Conservation (phyloP, 2,797 vertebrate species). For the Harpagifer antarcticus region DNA sequence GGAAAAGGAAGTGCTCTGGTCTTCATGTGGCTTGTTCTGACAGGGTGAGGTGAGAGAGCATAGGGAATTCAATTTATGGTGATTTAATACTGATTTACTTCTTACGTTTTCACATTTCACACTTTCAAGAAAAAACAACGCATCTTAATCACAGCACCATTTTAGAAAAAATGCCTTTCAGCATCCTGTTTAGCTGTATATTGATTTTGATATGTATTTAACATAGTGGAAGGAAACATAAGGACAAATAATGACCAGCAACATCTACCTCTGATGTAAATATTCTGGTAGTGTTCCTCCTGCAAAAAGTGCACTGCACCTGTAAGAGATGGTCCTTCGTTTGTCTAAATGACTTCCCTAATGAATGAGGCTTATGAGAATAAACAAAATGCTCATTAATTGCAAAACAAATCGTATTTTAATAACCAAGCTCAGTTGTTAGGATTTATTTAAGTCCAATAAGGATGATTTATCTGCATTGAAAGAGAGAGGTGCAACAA, state of each 20-base stretch:
- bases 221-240: neutral
- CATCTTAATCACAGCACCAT: neutral
- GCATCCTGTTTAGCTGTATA: neutral
- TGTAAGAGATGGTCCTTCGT: neutral
- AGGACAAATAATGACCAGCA: neutral
- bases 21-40: conserved; percentile 42
- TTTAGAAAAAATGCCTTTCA: neutral
- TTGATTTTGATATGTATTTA: neutral
- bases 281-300: neutral
- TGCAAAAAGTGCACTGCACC: neutral
- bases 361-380: neutral
- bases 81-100: neutral
- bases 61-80: neutral
- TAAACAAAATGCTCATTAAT: conserved; percentile 4
- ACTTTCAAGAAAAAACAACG: neutral
- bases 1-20: conserved; percentile 42
- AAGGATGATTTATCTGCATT: neutral
- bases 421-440: conserved; percentile 6
- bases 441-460: conserved; percentile 3
- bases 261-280: conserved; percentile 2
- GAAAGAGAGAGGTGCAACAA: conserved; percentile 12
- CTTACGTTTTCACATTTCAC: neutral
- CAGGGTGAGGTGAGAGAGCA: conserved; percentile 16
- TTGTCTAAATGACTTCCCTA: conserved; percentile 15
- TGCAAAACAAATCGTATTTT: conserved; percentile 8